Evolutionary conservation across 2,797 vertebrate species (phyloP).

Genomic region (Nyctalus aviator): DNA sequence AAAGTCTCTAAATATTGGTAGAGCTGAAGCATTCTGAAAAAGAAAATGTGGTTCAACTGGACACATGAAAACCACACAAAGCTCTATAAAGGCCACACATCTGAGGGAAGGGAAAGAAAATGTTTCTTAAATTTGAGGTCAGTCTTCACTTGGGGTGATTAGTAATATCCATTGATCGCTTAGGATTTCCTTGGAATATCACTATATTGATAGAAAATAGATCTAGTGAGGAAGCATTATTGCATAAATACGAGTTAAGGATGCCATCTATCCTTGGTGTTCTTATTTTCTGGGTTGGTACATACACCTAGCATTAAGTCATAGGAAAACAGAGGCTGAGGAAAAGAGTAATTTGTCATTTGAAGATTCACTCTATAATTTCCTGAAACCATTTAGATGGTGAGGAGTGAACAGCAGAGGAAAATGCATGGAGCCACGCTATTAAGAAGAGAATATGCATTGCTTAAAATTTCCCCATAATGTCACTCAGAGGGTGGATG

Average conservation of each 20-base stretch:
- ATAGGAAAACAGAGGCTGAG: neutral
- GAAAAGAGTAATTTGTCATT: neutral
- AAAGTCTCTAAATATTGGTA: conserved; percentile 4
- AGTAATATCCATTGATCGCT: neutral
- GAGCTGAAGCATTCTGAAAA: neutral
- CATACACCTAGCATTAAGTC: conserved; percentile 4
- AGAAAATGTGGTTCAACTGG: neutral
- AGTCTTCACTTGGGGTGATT: neutral
- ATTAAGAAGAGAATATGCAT: neutral
- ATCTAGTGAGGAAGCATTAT: neutral
- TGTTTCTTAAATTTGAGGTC: neutral
- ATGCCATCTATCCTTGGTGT: neutral
- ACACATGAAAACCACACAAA: neutral
- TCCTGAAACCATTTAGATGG: neutral
- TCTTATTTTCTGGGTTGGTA: neutral
- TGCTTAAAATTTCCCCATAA: neutral
- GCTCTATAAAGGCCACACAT: neutral
- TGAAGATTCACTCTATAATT: neutral
- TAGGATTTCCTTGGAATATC: conserved; percentile 33
- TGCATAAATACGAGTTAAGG: conserved; percentile 34
- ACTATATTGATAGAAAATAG: neutral
- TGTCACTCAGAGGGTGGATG: neutral
- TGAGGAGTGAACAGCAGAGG: neutral
- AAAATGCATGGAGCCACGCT: neutral
- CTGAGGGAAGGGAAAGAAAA: conserved; percentile 1